A percentile compares a stretch with the other conserved stretches of the same genome.
phyloP scores from a whole-genome alignment of 2,113 vertebrate species.

The Forbesichthys agassizii region DNA sequence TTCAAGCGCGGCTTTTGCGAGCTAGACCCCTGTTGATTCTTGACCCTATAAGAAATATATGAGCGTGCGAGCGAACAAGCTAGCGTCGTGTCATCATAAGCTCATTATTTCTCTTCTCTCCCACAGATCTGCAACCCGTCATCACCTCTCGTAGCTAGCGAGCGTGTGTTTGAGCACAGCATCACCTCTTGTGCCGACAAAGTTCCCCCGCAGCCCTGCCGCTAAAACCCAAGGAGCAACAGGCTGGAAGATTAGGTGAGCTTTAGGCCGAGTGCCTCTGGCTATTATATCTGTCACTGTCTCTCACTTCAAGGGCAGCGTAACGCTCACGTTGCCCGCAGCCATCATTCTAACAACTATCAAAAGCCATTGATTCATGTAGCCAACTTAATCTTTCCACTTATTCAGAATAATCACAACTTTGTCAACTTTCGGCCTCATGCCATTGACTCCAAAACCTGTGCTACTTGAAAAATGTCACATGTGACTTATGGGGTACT shows the following conservation, averaged over 20 bases:
- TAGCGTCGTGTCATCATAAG: conserved; percentile 64
- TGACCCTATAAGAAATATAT: conserved; percentile 60
- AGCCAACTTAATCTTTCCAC: conserved; percentile 25
- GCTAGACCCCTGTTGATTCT: conserved; percentile 49
- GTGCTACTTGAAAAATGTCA: conserved; percentile 31
- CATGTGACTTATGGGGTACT: conserved; percentile 31
- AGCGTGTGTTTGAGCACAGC: conserved; percentile 43
- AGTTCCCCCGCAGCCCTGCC: conserved; percentile 21
- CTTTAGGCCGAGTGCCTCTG: conserved; percentile 45
- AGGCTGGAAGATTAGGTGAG: conserved; percentile 63
- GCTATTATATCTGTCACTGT: conserved; percentile 49
- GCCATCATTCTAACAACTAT: conserved; percentile 14
- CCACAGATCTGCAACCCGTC: conserved; percentile 67
- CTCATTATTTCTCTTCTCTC: conserved; percentile 73
- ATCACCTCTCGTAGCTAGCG: conserved; percentile 55
- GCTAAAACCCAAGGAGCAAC: conserved; percentile 34
- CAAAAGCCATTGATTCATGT: conserved; percentile 5
- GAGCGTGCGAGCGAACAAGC: conserved; percentile 19
- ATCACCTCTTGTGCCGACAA: conserved; percentile 43
- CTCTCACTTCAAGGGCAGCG: conserved; percentile 21
- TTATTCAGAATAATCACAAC: conserved; percentile 29
- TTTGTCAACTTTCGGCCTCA: conserved; percentile 25
- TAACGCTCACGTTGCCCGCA: conserved; percentile 29
- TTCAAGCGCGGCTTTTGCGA: conserved; percentile 58
- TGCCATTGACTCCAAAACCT: conserved; percentile 2